phyloP scores from a whole-genome alignment of 1,140 invertebrate genomes.

The Drosophila seguyi region DNA sequence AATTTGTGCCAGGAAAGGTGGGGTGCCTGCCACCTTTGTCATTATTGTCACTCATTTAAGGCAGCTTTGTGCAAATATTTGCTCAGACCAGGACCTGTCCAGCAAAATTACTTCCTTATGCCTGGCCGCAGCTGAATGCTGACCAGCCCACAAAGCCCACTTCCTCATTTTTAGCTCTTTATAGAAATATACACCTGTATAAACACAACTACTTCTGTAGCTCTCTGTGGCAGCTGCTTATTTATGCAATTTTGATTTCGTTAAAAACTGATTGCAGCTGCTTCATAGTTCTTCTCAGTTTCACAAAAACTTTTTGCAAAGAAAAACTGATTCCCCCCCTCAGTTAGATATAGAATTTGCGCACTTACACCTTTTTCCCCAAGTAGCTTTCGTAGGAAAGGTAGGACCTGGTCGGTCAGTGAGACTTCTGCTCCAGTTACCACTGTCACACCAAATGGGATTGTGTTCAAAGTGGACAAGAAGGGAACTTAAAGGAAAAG shows the following conservation, averaged over 20 bases:
- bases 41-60: conserved; percentile 66
- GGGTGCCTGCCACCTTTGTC: conserved; percentile 14
- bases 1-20: conserved; percentile 51
- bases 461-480: neutral
- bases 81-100: conserved; percentile 17
- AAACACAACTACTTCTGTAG: neutral
- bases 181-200: neutral
- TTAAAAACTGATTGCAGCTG: conserved; percentile 61
- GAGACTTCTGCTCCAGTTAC: conserved; percentile 32
- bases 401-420: conserved; percentile 27
- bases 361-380: conserved; percentile 6
- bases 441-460: conserved; percentile 24
- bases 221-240: conserved; percentile 35
- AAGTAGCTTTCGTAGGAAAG: conserved; percentile 30
- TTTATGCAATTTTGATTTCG: conserved; percentile 77
- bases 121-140: conserved; percentile 61
- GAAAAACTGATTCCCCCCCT: conserved; percentile 14
- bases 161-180: neutral
- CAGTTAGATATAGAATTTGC: conserved; percentile 27
- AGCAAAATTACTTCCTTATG: conserved; percentile 52
- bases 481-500: neutral
- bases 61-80: conserved; percentile 49
- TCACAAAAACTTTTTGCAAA: conserved; percentile 36
- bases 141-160: conserved; percentile 17
- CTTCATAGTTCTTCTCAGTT: conserved; percentile 47